Evolutionary conservation across 1,140 invertebrate species (phyloP).

Genomic region (Trichonephila clavipes): DNA sequence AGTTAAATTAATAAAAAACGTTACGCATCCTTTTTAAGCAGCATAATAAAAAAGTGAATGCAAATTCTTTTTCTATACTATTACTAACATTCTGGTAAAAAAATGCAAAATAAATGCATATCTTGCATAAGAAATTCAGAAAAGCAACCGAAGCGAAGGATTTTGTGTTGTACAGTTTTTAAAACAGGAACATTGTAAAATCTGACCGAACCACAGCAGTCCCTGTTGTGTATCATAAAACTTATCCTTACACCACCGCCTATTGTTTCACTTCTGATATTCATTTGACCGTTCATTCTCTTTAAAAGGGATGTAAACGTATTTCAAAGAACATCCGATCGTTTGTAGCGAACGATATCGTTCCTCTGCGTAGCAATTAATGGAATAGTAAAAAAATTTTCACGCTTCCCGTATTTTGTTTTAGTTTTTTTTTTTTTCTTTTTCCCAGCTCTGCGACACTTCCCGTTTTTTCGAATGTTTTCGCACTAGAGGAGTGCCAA

Average conservation of each 20-base stretch:
- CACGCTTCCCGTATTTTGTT: background rate
- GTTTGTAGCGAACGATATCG: background rate
- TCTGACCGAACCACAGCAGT: too few species aligned
- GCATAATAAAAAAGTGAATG: too few species aligned
- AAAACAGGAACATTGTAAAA: too few species aligned
- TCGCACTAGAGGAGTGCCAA: background rate
- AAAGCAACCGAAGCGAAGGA: too few species aligned
- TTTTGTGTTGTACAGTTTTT: too few species aligned
- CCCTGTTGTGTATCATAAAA: too few species aligned
- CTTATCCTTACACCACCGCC: background rate
- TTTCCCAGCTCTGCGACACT: background rate
- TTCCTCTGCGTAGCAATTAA: background rate
- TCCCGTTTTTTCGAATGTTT: background rate
- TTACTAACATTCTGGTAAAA: too few species aligned
- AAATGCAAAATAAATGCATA: too few species aligned
- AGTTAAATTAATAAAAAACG: too few species aligned
- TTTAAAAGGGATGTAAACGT: background rate
- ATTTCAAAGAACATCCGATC: constrained; percentile 34
- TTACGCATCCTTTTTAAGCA: too few species aligned
- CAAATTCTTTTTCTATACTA: too few species aligned
- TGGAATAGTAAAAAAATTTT: background rate
- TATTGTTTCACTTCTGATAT: background rate
- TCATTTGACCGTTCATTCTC: background rate
- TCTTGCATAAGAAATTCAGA: too few species aligned
- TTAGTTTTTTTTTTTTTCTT: background rate